Base-by-base conservation (phyloP, 2,888 invertebrate genomes). In the Keiferia lycopersicella region DNA sequence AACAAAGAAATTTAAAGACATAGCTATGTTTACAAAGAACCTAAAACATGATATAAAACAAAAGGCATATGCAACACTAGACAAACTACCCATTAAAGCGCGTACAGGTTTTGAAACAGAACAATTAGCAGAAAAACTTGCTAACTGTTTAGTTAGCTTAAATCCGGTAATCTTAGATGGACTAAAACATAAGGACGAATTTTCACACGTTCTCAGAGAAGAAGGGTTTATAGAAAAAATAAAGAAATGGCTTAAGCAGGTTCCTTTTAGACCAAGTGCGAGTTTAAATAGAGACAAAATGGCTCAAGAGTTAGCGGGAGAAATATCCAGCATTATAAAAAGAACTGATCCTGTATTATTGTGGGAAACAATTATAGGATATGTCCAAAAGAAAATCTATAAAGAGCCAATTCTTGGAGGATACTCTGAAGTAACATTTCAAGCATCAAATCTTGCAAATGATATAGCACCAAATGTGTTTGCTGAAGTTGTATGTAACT, bases 401-500 rank as follows among this genome's bases (percentile, higher is more conserved):
- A 16, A 10, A 1, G 16, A 34, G 16, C 26, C 26, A n/a, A 16
- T 56, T 2, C 51, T 22, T 26, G 51, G 51, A 6, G 51, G 51
- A 11, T 14, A 26, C 22, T 6, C 22, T 10, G 51, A 53, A 22
- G 22, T 53, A 11, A 26, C 20, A 14, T 12, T 12, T 11, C 51
- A 53, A 53, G 22, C 51, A 22, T 11, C 22, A 53, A 20, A 22
- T 12, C 22, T 53, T 22, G 51, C 51, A 11, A 26, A 53, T 14
- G 12, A 22, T 12, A 26, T 53, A 14, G 18, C 26, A 22, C 26
- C 51, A 53, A 26, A 53, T 14, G 14, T 53, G 22, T 53, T 53
- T 26, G 22, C 22, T 53, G 51, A 20, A 53, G 51, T 53, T 22
- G 51, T 53, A 53, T 11, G 12, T 14, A 53, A 53, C 20, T 53